Evolutionary conservation across 2,797 vertebrate species (phyloP).

Genomic region (Sebastes iracundus): DNA sequence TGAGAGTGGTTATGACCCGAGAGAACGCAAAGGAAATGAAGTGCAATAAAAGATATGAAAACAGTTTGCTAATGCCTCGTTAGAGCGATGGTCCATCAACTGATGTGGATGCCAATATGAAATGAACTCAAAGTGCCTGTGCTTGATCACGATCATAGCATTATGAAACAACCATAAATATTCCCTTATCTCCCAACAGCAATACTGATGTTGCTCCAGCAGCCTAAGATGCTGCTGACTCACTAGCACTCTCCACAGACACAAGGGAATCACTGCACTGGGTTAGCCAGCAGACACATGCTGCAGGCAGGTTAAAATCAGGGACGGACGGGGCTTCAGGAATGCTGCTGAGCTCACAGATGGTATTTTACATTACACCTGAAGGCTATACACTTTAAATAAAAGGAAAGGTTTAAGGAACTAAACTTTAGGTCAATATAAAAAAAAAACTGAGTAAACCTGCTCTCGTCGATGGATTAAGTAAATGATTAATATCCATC

Average conservation of each 20-base stretch:
- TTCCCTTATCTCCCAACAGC: neutral
- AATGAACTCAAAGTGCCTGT: slow-evolving; percentile 12
- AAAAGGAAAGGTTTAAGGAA: neutral
- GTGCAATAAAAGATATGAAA: slow-evolving; percentile 14
- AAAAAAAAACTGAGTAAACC: neutral
- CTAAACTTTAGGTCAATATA: neutral
- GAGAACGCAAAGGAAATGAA: slow-evolving; percentile 19
- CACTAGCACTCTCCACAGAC: slow-evolving; percentile 46
- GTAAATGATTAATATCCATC: slow-evolving; percentile 37
- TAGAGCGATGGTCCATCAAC: neutral
- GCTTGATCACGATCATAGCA: slow-evolving; percentile 2
- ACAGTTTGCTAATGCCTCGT: neutral
- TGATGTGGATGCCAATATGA: slow-evolving; percentile 7
- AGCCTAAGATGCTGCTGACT: slow-evolving; percentile 34
- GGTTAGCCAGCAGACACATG: neutral
- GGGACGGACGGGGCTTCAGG: neutral
- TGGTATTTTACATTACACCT: slow-evolving; percentile 19
- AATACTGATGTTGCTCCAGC: neutral
- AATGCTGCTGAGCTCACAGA: slow-evolving; percentile 12
- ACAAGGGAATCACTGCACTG: slow-evolving; percentile 31
- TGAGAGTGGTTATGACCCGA: neutral
- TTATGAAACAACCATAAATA: slow-evolving; percentile 34
- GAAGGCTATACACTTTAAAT: neutral
- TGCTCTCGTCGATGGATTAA: neutral
- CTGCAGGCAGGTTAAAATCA: neutral